Conservation (phyloP, 2,888 invertebrate genomes). For the Drosophila koepferae region DNA sequence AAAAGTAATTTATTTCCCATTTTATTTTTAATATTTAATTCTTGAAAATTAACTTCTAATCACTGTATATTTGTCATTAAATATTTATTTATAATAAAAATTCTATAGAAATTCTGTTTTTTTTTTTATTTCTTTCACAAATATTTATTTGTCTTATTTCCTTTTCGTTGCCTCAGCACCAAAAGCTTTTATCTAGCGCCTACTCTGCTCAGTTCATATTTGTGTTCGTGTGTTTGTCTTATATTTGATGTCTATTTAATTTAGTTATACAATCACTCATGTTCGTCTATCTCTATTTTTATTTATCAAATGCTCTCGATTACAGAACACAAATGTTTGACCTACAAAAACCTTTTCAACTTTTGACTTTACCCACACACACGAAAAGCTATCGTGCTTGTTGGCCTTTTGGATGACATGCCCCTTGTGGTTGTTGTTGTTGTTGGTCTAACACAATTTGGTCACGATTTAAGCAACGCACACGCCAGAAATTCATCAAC, state of each 20-base stretch:
- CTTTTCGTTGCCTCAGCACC: background rate
- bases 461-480: constrained; percentile 74
- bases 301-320: constrained; percentile 49
- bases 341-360: constrained; percentile 59
- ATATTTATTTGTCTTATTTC: background rate
- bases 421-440: constrained; percentile 8
- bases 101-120: background rate
- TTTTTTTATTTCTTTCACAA: background rate
- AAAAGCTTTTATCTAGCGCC: background rate
- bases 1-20: background rate
- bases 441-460: constrained; percentile 74
- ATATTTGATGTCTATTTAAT: constrained; percentile 9
- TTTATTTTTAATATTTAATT: background rate
- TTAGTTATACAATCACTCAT: constrained; percentile 43
- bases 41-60: background rate
- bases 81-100: background rate
- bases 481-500: constrained; percentile 79
- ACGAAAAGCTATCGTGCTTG: constrained; percentile 58
- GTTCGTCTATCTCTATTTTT: constrained; percentile 28
- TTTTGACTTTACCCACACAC: constrained; percentile 51
- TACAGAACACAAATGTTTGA: constrained; percentile 42
- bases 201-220: background rate
- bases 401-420: constrained; percentile 53
- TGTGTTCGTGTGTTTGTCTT: background rate
- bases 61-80: background rate